Percentiles rank a stretch among this genome's conserved stretches.
Evolutionary conservation across 1,140 invertebrate species (phyloP).

Genomic region (Sarcophaga bullata): DNA sequence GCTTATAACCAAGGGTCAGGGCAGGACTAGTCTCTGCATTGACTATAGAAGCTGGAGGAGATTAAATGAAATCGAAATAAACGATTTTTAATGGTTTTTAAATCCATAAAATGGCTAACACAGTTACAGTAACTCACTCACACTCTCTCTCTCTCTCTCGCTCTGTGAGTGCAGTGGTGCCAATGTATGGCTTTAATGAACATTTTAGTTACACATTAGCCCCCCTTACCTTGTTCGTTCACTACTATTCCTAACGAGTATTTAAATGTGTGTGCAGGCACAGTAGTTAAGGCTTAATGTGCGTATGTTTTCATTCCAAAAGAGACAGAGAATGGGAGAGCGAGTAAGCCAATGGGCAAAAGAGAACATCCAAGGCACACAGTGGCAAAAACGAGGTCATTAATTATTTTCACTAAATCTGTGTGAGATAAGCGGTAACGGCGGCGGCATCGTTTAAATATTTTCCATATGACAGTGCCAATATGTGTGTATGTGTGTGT

Average conservation of each 20-base stretch:
- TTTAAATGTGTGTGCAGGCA: neutral
- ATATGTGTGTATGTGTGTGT: neutral
- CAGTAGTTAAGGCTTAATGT: neutral
- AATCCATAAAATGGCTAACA: neutral
- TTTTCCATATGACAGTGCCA: neutral
- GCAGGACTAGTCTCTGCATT: conserved; percentile 41
- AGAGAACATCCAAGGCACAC: no score
- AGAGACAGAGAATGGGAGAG: neutral
- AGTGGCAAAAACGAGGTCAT: conserved; percentile 66
- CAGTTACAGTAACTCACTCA: neutral
- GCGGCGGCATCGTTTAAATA: conserved; percentile 6
- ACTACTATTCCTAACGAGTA: conserved; percentile 12
- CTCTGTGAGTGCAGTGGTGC: neutral
- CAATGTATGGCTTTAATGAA: neutral
- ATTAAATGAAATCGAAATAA: conserved; percentile 67
- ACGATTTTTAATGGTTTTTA: conserved; percentile 64
- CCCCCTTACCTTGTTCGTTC: neutral
- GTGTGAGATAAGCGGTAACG: conserved; percentile 30
- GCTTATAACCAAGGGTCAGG: neutral
- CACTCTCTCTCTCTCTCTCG: neutral
- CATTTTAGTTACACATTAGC: neutral
- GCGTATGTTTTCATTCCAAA: neutral
- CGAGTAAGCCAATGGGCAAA: conserved; percentile 8
- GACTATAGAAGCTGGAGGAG: conserved; percentile 51
- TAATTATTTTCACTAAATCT: conserved; percentile 65